Percentiles rank a stretch among this genome's conserved stretches.
phyloP scores from a whole-genome alignment of 1,140 invertebrate species.

The Eumeta japonica region DNA sequence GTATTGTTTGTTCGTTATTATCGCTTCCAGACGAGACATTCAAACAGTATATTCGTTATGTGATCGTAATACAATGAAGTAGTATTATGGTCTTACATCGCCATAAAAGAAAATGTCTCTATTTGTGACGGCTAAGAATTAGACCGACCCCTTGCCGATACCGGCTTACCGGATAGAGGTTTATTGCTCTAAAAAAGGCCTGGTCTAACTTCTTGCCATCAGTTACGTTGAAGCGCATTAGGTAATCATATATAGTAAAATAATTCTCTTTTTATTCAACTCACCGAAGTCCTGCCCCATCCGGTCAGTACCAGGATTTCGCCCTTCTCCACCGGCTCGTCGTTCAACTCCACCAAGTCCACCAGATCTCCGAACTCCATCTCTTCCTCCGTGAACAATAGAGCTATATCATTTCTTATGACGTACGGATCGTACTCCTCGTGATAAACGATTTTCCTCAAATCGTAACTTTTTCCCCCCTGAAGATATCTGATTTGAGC shows the following conservation, averaged over 20 bases:
- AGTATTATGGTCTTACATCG: conserved; percentile 1
- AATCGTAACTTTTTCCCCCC: conserved; percentile 29
- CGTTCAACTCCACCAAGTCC: conserved; percentile 37
- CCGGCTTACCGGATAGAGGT: no score
- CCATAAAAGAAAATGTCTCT: no score
- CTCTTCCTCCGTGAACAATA: conserved; percentile 39
- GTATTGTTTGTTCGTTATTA: no score
- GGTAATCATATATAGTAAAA: neutral
- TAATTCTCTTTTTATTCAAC: conserved; percentile 7
- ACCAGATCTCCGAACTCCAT: conserved; percentile 45
- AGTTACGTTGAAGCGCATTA: neutral
- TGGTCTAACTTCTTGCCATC: no score
- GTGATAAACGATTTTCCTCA: conserved; percentile 37
- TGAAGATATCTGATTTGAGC: conserved; percentile 41
- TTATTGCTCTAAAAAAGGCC: no score
- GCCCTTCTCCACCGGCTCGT: conserved; percentile 37
- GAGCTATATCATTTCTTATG: conserved; percentile 44
- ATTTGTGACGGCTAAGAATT: no score
- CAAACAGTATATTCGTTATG: no score
- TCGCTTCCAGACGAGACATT: no score
- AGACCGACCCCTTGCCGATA: no score
- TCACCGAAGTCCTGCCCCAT: conserved; percentile 48
- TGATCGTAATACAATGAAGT: no score
- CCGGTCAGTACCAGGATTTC: conserved; percentile 40
- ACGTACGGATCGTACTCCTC: conserved; percentile 34